Evolutionary conservation across 1,140 invertebrate species (phyloP).

Genomic region (Ctenoplectra terminalis): DNA sequence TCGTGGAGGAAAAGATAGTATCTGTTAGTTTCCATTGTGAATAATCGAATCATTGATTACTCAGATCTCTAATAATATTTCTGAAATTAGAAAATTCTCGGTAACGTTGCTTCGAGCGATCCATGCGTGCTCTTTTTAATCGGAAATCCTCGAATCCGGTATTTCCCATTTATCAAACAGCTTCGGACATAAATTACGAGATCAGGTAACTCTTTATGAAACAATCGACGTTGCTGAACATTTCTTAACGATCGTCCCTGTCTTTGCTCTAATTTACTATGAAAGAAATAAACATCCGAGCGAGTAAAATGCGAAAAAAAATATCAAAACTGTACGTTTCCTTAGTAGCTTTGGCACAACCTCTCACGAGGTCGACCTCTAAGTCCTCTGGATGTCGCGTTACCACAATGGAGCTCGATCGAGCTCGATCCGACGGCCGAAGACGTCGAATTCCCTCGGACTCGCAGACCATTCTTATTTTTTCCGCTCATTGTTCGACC

Average conservation of each 20-base stretch:
- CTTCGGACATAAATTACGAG: background rate
- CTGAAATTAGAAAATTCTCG: background rate
- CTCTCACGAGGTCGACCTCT: too few relatives aligned
- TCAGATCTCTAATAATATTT: background rate
- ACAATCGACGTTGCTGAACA: background rate
- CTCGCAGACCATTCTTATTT: background rate
- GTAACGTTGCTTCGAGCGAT: background rate
- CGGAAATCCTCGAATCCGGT: slow-evolving; percentile 1
- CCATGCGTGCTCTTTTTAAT: background rate
- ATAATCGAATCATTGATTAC: background rate
- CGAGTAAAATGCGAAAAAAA: too few relatives aligned
- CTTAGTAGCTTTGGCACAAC: too few relatives aligned
- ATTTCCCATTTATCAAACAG: background rate
- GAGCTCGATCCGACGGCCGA: slow-evolving; percentile 9
- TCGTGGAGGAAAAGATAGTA: too few relatives aligned
- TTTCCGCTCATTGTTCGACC: background rate
- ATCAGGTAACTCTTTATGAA: background rate
- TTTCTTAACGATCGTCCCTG: too few relatives aligned
- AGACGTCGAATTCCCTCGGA: too few relatives aligned
- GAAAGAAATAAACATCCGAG: too few relatives aligned
- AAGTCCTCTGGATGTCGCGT: slow-evolving; percentile 7
- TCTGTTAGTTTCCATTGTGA: background rate
- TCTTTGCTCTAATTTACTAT: too few relatives aligned
- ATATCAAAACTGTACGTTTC: too few relatives aligned
- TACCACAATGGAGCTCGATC: background rate